Conservation (phyloP, 2,113 vertebrate genomes). For the Alligator mississippiensis region DNA sequence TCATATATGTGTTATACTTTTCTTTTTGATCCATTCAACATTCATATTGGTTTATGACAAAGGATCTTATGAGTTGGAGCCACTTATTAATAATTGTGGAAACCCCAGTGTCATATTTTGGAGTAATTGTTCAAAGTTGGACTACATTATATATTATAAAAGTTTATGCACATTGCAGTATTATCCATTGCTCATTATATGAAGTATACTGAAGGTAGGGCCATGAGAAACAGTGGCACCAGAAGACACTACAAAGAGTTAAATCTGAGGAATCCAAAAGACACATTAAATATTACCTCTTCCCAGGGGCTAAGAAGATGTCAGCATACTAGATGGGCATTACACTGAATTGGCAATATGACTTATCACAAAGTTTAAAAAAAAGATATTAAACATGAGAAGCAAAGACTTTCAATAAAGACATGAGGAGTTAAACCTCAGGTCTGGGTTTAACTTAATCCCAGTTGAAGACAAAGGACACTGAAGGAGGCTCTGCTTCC, state of each 20-base stretch:
- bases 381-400: not conserved
- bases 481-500: not conserved
- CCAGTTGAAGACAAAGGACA: not conserved
- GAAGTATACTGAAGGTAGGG: not conserved
- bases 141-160: not conserved
- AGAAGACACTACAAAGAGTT: not conserved
- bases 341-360: not conserved
- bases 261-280: not conserved
- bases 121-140: not conserved
- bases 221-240: not conserved
- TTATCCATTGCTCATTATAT: not conserved
- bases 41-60: not conserved
- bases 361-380: not conserved
- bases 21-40: not conserved
- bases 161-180: not conserved
- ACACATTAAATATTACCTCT: not conserved
- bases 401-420: not conserved
- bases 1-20: not conserved
- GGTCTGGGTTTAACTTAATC: not conserved
- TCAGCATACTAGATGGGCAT: rapidly evolving
- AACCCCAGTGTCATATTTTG: not conserved
- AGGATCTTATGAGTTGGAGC: not conserved
- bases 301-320: not conserved
- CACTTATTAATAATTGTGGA: not conserved
- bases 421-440: not conserved